phyloP scores from a whole-genome alignment of 2,797 vertebrate species.

The Neosilurus mollespiculum region DNA sequence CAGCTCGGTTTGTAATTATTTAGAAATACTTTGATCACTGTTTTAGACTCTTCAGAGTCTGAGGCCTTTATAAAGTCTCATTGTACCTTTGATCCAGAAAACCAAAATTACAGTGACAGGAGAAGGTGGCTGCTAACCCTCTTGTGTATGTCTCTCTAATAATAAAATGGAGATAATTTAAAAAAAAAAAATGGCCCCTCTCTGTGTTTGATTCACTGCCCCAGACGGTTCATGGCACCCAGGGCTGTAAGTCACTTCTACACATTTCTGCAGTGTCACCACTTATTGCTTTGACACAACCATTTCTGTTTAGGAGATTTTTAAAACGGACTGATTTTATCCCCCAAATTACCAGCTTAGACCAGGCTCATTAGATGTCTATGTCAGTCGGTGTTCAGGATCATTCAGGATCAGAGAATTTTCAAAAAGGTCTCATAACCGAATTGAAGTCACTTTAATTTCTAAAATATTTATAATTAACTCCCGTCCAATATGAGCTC shows the following conservation, averaged over 20 bases:
- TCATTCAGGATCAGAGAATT: not conserved
- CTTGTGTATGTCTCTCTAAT: slow-evolving; percentile 72
- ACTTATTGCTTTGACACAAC: slow-evolving; percentile 25
- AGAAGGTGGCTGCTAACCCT: slow-evolving; percentile 70
- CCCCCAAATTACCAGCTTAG: not conserved
- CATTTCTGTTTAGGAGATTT: not conserved
- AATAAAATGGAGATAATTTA: slow-evolving; percentile 72
- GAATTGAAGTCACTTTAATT: not conserved
- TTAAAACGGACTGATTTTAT: not conserved
- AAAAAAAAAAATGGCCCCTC: slow-evolving; percentile 55
- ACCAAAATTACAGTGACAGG: slow-evolving; percentile 41
- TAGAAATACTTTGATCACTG: slow-evolving; percentile 40
- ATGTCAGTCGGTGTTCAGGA: not conserved
- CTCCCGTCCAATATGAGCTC: not conserved
- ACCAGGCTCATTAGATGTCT: not conserved
- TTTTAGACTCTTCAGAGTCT: not conserved
- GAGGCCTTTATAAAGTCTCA: slow-evolving; percentile 26
- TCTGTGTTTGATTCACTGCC: slow-evolving; percentile 65
- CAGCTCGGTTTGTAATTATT: slow-evolving; percentile 22
- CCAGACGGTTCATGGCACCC: slow-evolving; percentile 58
- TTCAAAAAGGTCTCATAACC: not conserved
- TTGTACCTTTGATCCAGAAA: slow-evolving; percentile 40
- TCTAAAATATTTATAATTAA: not conserved
- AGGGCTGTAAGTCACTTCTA: slow-evolving; percentile 61
- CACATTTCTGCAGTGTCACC: slow-evolving; percentile 56